Conservation (phyloP, 2,797 vertebrate genomes). For the Channa striata region DNA sequence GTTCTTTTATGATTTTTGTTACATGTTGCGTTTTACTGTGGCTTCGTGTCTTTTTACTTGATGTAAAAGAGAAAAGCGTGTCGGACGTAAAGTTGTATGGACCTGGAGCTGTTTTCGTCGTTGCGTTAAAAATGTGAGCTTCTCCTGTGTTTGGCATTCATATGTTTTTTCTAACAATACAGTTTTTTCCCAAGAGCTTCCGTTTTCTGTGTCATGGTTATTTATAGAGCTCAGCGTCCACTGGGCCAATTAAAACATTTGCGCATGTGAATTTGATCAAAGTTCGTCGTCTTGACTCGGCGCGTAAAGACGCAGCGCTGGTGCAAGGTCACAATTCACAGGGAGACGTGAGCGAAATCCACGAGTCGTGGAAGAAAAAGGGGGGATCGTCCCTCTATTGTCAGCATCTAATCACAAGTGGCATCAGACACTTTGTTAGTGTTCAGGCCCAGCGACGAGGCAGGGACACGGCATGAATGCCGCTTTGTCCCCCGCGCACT, state of each 20-base stretch:
- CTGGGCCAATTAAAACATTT: slow-evolving; percentile 73
- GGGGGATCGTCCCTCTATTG: slow-evolving; percentile 79
- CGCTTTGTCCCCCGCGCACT: slow-evolving; percentile 83
- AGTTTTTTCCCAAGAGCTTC: slow-evolving; percentile 68
- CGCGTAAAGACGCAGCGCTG: slow-evolving; percentile 57
- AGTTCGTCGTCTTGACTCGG: slow-evolving; percentile 73
- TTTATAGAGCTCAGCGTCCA: slow-evolving; percentile 47
- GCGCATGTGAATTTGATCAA: slow-evolving; percentile 75
- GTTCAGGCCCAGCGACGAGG: slow-evolving; percentile 78
- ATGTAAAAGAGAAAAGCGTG: slow-evolving; percentile 67
- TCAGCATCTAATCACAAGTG: slow-evolving; percentile 86
- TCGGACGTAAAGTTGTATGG: slow-evolving; percentile 56
- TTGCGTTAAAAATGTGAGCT: slow-evolving; percentile 75
- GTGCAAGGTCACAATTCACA: slow-evolving; percentile 78
- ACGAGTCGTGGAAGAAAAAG: slow-evolving; percentile 85
- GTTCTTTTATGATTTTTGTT: slow-evolving; percentile 69
- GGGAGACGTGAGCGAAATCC: slow-evolving; percentile 84
- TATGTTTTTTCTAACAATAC: slow-evolving; percentile 80
- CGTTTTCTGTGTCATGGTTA: slow-evolving; percentile 69
- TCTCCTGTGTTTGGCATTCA: slow-evolving; percentile 76
- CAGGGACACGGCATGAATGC: slow-evolving; percentile 81
- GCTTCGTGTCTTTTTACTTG: slow-evolving; percentile 66
- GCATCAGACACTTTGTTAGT: slow-evolving; percentile 87
- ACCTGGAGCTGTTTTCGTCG: slow-evolving; percentile 47
- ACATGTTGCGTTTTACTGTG: slow-evolving; percentile 63